Evolutionary conservation across 2,888 invertebrate genomes (phyloP), one percentile per base, ranked within the genome.

Genomic region (Polydrusus pterygomalis): DNA sequence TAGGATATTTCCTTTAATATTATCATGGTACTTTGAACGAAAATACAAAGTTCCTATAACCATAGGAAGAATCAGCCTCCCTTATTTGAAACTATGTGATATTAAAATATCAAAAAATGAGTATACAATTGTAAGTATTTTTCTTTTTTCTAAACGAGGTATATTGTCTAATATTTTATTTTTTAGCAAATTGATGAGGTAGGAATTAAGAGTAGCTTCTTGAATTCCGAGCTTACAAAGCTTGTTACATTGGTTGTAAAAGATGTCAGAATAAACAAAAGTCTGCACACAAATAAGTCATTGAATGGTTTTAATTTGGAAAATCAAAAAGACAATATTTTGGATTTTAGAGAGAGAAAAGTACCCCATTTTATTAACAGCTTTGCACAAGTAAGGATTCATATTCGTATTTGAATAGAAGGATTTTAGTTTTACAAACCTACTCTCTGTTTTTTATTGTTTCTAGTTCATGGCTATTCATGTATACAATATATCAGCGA

Each of bases 171-270:
- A 62, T n/a, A 20, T 10, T 64, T 38, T 43, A 10, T 43, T 75
- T 88, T 88, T 30, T 86, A 96, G 96, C 93, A 95, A 87, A 93
- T 96, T 75, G 94, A 96, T 83, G 95, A 96, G 86, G 91, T 96
- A 81, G 93, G 95, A 79, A 91, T 96, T 80, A 92, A 94, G 70
- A 96, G 96, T 85, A 96, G 96, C 87, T 93, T 96, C 84, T 92
- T 96, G 81, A 96, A 95, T 86, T 95, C 96, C 1, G 96, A 96
- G 81, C 94, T 96, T 68, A 95, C 95, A 20, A 96, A 96, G 86
- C 87, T 96, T 13, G 88, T 96, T 3, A 95, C 95, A 2, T 92
- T 96, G 18, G 92, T 95, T n/a, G 92, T 96, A 79, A 91, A 91
- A 77, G 95, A 95, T 85, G 93, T 96, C 2, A 91, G 95, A 78